Evolutionary conservation across 2,888 invertebrate species (phyloP).

Genomic region (Galerucella nymphaeae): DNA sequence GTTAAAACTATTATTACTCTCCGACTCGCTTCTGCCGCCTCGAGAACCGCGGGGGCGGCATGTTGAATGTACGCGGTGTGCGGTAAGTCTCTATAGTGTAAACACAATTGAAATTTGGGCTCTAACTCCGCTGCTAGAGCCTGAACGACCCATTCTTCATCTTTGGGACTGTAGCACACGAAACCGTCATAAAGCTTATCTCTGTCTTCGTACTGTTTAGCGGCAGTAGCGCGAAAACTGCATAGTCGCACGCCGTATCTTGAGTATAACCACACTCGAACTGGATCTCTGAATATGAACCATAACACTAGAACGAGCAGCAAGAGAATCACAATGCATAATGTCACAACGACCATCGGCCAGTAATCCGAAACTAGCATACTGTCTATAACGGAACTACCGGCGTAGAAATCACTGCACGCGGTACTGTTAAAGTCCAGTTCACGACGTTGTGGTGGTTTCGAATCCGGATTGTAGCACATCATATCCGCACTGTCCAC

Average conservation of each 20-base stretch:
- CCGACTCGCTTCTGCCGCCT: slow-evolving; percentile 88
- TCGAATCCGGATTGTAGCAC: slow-evolving; percentile 82
- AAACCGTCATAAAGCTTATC: slow-evolving; percentile 93
- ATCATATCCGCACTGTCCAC: slow-evolving; percentile 82
- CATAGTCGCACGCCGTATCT: slow-evolving; percentile 87
- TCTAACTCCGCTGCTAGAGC: slow-evolving; percentile 87
- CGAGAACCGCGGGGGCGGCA: slow-evolving; percentile 79
- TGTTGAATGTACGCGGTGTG: slow-evolving; percentile 73
- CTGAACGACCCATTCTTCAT: slow-evolving; percentile 89
- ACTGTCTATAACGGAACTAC: slow-evolving; percentile 84
- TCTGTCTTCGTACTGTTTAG: slow-evolving; percentile 76
- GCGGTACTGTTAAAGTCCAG: slow-evolving; percentile 87
- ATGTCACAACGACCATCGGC: slow-evolving; percentile 83
- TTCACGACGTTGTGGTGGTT: slow-evolving; percentile 80
- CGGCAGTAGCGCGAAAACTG: slow-evolving; percentile 74
- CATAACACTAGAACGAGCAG: slow-evolving; percentile 81
- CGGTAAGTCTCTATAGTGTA: slow-evolving; percentile 89
- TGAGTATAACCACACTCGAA: slow-evolving; percentile 88
- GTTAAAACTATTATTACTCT: slow-evolving; percentile 89
- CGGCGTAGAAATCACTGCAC: slow-evolving; percentile 88
- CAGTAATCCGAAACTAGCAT: slow-evolving; percentile 87
- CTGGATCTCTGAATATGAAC: slow-evolving; percentile 87
- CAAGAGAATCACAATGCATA: slow-evolving; percentile 81
- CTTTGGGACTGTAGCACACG: slow-evolving; percentile 91
- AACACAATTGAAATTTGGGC: slow-evolving; percentile 85